These are phyloP conservation scores for Drosophila quadrilineata DNA, from an alignment of 1,140 invertebrate species.

Conservation along the genomic window DNA sequence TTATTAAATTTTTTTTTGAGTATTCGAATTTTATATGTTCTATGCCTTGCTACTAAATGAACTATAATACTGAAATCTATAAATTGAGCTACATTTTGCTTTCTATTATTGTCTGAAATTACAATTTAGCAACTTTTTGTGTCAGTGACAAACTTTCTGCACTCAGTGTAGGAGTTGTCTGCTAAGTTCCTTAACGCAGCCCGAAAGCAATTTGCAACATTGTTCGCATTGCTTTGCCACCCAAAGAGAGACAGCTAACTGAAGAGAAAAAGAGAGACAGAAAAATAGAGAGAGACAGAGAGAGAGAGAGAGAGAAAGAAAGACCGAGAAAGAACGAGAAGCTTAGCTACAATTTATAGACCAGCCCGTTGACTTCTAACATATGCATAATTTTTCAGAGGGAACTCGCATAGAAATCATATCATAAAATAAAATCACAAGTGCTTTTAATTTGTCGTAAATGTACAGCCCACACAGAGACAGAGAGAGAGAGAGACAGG, in stretches of 20 bases:
- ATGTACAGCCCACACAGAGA: slow-evolving; percentile 35
- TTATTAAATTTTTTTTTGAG: too few relatives aligned
- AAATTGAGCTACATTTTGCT: too few relatives aligned
- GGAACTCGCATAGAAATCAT: slow-evolving; percentile 57
- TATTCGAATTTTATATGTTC: too few relatives aligned
- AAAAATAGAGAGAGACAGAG: too few relatives aligned
- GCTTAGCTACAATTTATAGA: slow-evolving; percentile 64
- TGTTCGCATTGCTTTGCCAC: slow-evolving; percentile 41
- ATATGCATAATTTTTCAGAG: slow-evolving; percentile 79
- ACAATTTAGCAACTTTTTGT: not conserved
- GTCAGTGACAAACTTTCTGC: too few relatives aligned
- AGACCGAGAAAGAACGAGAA: too few relatives aligned
- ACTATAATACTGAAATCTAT: too few relatives aligned
- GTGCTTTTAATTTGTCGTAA: slow-evolving; percentile 76
- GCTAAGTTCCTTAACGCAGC: slow-evolving; percentile 2
- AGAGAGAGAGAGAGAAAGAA: too few relatives aligned
- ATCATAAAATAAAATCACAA: slow-evolving; percentile 74
- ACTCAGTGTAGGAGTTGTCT: not conserved
- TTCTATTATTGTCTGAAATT: slow-evolving; percentile 1
- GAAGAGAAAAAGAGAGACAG: too few relatives aligned
- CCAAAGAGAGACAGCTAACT: too few relatives aligned
- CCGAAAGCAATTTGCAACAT: slow-evolving; percentile 56
- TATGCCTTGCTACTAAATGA: too few relatives aligned
- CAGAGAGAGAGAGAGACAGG: not conserved
- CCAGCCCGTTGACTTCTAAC: slow-evolving; percentile 67